These are phyloP conservation scores for Ganaspis sp. DNA, from an alignment of 1,140 invertebrate species.

Conservation along the genomic window DNA sequence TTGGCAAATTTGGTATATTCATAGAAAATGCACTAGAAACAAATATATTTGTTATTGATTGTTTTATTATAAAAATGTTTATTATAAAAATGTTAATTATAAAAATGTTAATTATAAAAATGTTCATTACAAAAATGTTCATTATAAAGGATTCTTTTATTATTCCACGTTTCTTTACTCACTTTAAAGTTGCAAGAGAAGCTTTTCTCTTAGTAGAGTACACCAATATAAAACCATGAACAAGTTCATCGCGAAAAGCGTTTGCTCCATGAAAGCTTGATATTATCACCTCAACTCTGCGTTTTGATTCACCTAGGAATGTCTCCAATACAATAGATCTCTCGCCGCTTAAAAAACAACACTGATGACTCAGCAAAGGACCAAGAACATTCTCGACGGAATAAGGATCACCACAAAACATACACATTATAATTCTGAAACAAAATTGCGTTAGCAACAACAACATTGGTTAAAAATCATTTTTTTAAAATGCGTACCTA, in stretches of 20 bases:
- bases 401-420: conserved; percentile 97
- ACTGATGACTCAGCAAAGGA: conserved; percentile 91
- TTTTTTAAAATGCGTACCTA: conserved; percentile 76
- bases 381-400: conserved; percentile 92
- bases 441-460: conserved; percentile 20
- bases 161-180: conserved; percentile 64
- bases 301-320: conserved; percentile 91
- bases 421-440: conserved; percentile 93
- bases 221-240: conserved; percentile 97
- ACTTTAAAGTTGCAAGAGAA: conserved; percentile 94
- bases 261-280: conserved; percentile 97
- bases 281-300: conserved; percentile 94
- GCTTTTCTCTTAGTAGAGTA: conserved; percentile 97
- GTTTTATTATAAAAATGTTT: conserved; percentile 39
- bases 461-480: conserved; percentile 28
- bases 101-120: neutral
- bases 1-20: conserved; percentile 95
- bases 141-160: neutral
- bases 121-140: too few species aligned
- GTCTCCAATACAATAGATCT: conserved; percentile 93
- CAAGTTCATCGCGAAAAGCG: conserved; percentile 93
- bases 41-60: conserved; percentile 38
- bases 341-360: conserved; percentile 90
- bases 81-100: neutral
- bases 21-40: conserved; percentile 91